A percentile compares a stretch with the other conserved stretches of the same genome.
These are phyloP conservation scores for Scolopax rusticola DNA, from an alignment of 2,797 vertebrate genomes.

Conservation along the genomic window DNA sequence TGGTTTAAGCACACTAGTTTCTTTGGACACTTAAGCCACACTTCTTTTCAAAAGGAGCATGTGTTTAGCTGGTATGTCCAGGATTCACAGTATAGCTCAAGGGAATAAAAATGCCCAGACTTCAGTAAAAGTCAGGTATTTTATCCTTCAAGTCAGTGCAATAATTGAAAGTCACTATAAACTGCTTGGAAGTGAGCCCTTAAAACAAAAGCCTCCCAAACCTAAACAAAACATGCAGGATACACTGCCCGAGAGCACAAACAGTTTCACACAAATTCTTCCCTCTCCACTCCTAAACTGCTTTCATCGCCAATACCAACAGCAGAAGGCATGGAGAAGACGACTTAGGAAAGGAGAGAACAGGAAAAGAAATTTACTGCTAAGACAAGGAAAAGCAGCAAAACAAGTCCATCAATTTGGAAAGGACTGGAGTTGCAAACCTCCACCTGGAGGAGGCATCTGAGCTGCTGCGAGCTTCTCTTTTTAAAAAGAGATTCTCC, in stretches of 20 bases:
- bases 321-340: background rate
- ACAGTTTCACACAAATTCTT: background rate
- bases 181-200: background rate
- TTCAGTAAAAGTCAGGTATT: background rate
- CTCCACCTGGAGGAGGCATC: background rate
- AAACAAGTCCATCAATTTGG: background rate
- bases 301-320: background rate
- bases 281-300: background rate
- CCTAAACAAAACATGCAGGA: background rate
- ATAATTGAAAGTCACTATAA: background rate
- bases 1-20: background rate
- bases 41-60: background rate
- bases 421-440: background rate
- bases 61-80: background rate
- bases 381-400: background rate
- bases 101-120: background rate
- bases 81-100: background rate
- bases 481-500: background rate
- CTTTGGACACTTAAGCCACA: background rate
- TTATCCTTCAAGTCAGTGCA: background rate
- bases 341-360: background rate
- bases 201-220: background rate
- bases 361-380: background rate
- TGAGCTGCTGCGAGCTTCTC: background rate
- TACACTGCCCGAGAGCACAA: background rate